phyloP scores from a whole-genome alignment of 2,797 vertebrate species.

The Sphenodon punctatus region DNA sequence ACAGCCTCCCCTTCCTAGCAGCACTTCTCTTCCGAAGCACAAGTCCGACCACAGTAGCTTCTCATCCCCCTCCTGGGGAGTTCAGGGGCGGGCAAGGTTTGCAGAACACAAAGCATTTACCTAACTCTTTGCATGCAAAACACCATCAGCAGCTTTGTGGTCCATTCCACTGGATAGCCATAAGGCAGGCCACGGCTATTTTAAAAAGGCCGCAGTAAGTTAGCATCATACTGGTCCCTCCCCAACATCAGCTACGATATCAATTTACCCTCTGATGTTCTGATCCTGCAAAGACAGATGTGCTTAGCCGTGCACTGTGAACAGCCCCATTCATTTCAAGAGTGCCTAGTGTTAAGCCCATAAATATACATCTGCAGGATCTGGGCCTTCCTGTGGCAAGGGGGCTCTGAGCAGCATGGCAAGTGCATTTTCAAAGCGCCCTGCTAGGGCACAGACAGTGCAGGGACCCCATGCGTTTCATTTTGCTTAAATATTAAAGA shows the following conservation, averaged over 20 bases:
- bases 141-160: rapidly evolving
- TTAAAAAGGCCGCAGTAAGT: rapidly evolving
- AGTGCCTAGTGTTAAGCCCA: too few species aligned
- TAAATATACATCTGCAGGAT: too few species aligned
- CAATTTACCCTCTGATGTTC: too few species aligned
- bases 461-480: rapidly evolving
- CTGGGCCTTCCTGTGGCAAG: rapidly evolving
- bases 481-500: rapidly evolving
- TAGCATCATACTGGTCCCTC: neutral
- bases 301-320: too few species aligned
- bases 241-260: too few species aligned
- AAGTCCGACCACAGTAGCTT: rapidly evolving
- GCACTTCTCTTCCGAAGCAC: neutral
- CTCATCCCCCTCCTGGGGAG: neutral
- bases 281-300: too few species aligned
- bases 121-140: neutral
- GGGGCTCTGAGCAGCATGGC: rapidly evolving
- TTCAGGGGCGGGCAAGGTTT: neutral
- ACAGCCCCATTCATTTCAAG: too few species aligned
- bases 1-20: neutral
- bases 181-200: too few species aligned
- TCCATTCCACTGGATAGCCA: rapidly evolving
- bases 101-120: neutral
- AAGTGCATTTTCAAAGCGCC: neutral
- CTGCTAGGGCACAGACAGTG: neutral